Base-by-base conservation (phyloP, 2,797 vertebrate species). In the Catharus ustulatus region DNA sequence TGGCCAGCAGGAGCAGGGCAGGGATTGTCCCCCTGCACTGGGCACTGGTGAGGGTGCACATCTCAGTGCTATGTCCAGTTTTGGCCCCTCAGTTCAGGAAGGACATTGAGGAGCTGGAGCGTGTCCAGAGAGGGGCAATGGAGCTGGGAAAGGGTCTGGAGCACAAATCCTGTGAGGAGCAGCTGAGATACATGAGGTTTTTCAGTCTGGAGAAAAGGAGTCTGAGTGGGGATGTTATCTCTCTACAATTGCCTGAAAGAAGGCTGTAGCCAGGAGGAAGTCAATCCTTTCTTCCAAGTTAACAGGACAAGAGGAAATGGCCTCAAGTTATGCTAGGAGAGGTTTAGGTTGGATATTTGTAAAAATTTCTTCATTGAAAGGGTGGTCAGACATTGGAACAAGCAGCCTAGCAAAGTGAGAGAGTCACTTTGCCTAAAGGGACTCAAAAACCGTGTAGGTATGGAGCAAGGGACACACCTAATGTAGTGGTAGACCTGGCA, bases 71-170 rank as follows among this genome's bases (percentile, higher is more conserved):
- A 30, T 40, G 34, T 27, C 30, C 21, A 16, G 30, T 27, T 74
- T 42, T 34, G 61, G 24, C 1, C 8, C 15, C 54, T 27, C 34
- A 34, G 0, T 18, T 3, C 21, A 19, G 3, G 26, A 26, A 42
- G 5, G 24, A 30, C 7, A 15, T 5, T 52, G 40, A 74, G 21
- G 21, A 1, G 12, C 52, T 81, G 34, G 5, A 46, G 30, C 0
- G 0, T 4, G 24, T 59, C 20, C 40, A 67, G 46, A 34, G 68
- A 46, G 46, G 40, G 21, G 10, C 5, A 34, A 2, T 0, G 3
- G 21, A 34, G 24, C 40, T 61, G 40, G 2, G 1, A 8, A 80
- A 17, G 6, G 21, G 10, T 18, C 40, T 38, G 48, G 10, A 67
- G 61, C 5, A 40, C n/a, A 30, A 26, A 8, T 18, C n/a, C 4